These are phyloP conservation scores for Anisognathus igniventris DNA, from an alignment of 2,797 vertebrate genomes.

Conservation along the genomic window DNA sequence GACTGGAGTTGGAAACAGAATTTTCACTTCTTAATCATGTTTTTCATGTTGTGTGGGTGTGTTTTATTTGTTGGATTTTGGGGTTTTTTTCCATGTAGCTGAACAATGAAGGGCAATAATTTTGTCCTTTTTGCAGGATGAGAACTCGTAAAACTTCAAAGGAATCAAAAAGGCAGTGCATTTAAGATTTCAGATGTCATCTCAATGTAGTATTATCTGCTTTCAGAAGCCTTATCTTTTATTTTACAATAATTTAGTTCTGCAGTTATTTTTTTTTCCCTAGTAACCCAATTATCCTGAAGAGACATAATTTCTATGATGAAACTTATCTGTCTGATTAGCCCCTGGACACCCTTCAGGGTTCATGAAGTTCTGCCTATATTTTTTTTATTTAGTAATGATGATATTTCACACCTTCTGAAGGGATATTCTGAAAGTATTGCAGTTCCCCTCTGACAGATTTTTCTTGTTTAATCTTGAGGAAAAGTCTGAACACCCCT, in stretches of 20 bases:
- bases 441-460: background rate
- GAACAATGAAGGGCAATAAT: background rate
- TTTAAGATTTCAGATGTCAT: background rate
- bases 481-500: background rate
- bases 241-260: background rate
- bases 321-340: background rate
- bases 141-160: background rate
- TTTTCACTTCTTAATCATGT: background rate
- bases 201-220: background rate
- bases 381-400: background rate
- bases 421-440: background rate
- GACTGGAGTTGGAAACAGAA: background rate
- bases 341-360: background rate
- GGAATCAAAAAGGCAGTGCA: background rate
- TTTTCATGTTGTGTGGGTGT: background rate
- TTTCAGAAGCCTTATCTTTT: background rate
- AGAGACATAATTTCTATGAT: background rate
- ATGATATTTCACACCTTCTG: background rate
- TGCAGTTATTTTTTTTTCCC: background rate
- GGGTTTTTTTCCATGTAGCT: rapidly evolving
- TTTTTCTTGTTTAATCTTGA: background rate
- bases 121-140: background rate
- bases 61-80: background rate
- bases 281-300: background rate
- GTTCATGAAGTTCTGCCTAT: background rate